These are phyloP conservation scores for Isichthys henryi DNA, from an alignment of 2,113 vertebrate species.

Conservation along the genomic window DNA sequence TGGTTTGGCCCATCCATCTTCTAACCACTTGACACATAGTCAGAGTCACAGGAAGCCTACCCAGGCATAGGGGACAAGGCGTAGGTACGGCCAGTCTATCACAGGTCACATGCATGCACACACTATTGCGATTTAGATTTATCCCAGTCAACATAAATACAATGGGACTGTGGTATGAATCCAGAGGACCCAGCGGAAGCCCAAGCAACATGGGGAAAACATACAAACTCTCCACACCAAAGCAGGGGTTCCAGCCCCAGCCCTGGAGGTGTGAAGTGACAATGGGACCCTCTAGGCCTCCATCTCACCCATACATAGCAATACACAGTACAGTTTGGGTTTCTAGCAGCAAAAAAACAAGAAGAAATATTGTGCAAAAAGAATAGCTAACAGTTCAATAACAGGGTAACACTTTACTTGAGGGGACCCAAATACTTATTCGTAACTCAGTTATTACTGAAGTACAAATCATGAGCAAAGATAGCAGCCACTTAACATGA, in stretches of 20 bases:
- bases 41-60: background rate
- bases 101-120: background rate
- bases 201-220: background rate
- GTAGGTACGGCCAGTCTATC: background rate
- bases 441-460: background rate
- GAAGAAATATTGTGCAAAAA: background rate
- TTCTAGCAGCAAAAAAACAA: background rate
- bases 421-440: background rate
- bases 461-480: background rate
- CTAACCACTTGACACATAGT: background rate
- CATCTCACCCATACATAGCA: background rate
- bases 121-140: background rate
- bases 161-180: background rate
- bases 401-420: background rate
- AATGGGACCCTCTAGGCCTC: background rate
- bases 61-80: background rate
- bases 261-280: background rate
- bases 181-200: background rate
- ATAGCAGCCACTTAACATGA: background rate
- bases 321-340: background rate
- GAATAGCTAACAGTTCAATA: background rate
- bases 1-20: background rate
- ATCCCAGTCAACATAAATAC: background rate
- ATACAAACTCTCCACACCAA: background rate
- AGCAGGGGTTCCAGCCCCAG: background rate